phyloP scores from a whole-genome alignment of 2,888 invertebrate genomes.

The Pyrocoelia pectoralis region DNA sequence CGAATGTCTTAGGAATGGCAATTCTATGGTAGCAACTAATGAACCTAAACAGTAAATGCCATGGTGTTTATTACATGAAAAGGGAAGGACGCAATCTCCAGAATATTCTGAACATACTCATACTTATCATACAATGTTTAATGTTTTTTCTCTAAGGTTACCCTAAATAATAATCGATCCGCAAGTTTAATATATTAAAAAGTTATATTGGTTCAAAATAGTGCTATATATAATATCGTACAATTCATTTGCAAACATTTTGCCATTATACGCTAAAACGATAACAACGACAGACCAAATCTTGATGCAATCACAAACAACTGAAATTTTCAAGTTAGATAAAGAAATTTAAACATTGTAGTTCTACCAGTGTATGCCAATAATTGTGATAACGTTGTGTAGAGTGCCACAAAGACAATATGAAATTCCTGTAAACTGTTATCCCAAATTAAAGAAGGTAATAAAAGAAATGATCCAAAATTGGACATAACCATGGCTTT shows the following conservation, averaged over 20 bases:
- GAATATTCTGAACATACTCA: no score
- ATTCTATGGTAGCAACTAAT: no score
- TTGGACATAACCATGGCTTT: constrained; percentile 69
- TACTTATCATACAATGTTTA: no score
- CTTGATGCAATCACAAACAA: constrained; percentile 64
- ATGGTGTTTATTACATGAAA: no score
- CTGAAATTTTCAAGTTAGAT: constrained; percentile 60
- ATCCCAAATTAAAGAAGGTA: constrained; percentile 74
- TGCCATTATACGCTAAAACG: constrained; percentile 41
- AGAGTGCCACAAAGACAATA: constrained; percentile 68
- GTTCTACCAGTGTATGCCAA: constrained; percentile 74
- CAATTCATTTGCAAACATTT: constrained; percentile 21
- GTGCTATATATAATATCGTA: constrained; percentile 25
- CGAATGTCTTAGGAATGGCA: no score
- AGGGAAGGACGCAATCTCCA: no score
- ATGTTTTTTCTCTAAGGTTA: no score
- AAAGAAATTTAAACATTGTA: no score
- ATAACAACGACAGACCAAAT: constrained; percentile 53
- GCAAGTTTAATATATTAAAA: background rate
- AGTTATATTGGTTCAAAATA: constrained; percentile 8
- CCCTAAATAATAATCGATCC: no score
- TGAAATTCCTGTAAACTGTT: constrained; percentile 59
- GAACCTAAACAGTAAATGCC: no score
- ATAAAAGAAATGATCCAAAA: constrained; percentile 66
- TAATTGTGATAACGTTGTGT: constrained; percentile 69